Evolutionary conservation across 2,888 invertebrate species (phyloP), one percentile per base, ranked within the genome.

Genomic region (Leptopilina drosophilae): DNA sequence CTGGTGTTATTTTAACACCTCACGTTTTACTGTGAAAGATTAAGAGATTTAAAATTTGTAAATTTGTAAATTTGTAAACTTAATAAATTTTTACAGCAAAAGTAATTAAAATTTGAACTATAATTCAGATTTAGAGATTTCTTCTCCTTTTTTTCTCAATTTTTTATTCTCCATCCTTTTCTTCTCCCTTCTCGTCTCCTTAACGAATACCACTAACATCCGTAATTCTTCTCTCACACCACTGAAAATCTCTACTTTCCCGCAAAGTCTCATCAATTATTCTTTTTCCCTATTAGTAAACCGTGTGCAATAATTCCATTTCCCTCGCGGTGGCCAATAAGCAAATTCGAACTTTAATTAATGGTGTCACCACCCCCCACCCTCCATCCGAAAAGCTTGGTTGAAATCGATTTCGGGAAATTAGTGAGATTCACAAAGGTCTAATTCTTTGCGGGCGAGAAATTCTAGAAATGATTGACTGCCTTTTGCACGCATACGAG

Each of bases 331-430:
- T 73, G 82, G 86, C 88, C 88, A 88, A 89, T 86, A 82, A 85
- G 85, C 87, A 87, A 89, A 89, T 89, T 88, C 88, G 88, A 90
- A 89, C 88, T 89, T 90, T 89, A 90, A 90, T 90, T 90, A 90
- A 90, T 90, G 88, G 88, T 87, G 89, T 88, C 87, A 87, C 84
- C 86, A 84, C 83, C 76, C 46, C 46, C 46, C 46, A 9, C 46
- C 46, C 9, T 46, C 46, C 46, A 46, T 46, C 9, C 46, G 6
- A 12, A 62, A 8, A 80, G 33, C 33, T 33, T 33, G 82, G 80
- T 81, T 81, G 80, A 78, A 82, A 81, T 85, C 82, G 83, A 84
- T 84, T 85, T 86, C 85, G 85, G 12, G 85, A 87, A 88, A 88
- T 88, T 87, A 89, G 87, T 87, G 87, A 88, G 88, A 87, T 88